A percentile compares a stretch with the other conserved stretches of the same genome.
Evolutionary conservation across 2,113 vertebrate species (phyloP).

Genomic region (Hydrochoerus hydrochaeris): DNA sequence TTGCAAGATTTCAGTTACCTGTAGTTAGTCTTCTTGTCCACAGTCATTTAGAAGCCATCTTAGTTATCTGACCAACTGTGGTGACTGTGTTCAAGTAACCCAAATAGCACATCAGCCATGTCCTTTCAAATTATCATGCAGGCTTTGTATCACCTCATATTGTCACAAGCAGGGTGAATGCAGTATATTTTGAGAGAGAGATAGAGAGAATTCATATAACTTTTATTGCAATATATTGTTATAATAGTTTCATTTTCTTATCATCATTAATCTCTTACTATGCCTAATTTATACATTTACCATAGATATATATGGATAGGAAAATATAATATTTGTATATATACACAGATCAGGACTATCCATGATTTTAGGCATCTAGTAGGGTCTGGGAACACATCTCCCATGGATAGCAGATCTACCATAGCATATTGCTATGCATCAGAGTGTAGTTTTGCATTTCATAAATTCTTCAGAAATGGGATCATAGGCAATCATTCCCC

Average conservation of each 20-base stretch:
- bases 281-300: neutral
- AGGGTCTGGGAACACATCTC: neutral
- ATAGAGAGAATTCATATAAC: neutral
- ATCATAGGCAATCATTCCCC: neutral
- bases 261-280: neutral
- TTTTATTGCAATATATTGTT: neutral
- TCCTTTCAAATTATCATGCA: neutral
- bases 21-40: neutral
- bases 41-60: neutral
- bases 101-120: neutral
- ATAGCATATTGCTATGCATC: neutral
- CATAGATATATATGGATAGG: neutral
- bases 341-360: neutral
- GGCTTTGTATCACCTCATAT: no score
- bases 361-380: neutral
- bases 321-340: neutral
- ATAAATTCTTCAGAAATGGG: neutral
- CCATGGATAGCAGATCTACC: neutral
- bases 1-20: neutral
- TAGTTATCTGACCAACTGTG: neutral
- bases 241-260: neutral
- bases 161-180: neutral
- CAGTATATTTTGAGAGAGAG: neutral
- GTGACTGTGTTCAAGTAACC: neutral
- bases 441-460: neutral